Conservation (phyloP, 2,888 invertebrate species). For the Geotrupes spiniger region DNA sequence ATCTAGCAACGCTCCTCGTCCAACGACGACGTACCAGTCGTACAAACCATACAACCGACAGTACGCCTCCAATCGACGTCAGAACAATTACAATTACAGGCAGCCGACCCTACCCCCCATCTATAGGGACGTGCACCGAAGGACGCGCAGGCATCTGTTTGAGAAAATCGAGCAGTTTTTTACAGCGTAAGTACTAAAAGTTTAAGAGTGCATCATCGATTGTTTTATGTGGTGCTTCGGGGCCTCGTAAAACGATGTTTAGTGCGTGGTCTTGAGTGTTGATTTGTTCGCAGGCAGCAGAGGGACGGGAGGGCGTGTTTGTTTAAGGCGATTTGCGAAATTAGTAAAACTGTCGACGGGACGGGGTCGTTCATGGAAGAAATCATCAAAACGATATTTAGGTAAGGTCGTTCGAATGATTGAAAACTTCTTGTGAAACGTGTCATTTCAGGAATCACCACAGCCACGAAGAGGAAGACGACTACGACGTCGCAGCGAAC, state of each 20-base stretch:
- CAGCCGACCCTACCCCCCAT: no score
- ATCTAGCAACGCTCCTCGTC: no score
- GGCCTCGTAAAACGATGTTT: not conserved
- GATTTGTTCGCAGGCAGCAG: constrained; percentile 38
- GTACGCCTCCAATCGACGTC: no score
- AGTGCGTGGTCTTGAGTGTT: not conserved
- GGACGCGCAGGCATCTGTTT: constrained; percentile 60
- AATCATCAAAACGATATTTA: constrained; percentile 63
- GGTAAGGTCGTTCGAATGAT: constrained; percentile 49
- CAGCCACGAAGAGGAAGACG: constrained; percentile 34
- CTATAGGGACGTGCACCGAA: constrained; percentile 54
- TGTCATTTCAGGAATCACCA: constrained; percentile 11
- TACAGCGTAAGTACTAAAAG: constrained; percentile 55
- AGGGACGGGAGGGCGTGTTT: constrained; percentile 60
- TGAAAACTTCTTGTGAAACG: not conserved
- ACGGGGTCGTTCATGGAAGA: constrained; percentile 64
- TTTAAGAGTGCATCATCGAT: no score
- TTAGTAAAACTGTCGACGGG: constrained; percentile 48
- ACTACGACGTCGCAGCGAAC: constrained; percentile 51
- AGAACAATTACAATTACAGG: no score
- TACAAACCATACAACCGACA: no score
- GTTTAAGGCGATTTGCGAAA: constrained; percentile 63
- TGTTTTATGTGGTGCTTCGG: not conserved
- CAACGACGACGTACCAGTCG: no score
- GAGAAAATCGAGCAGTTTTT: constrained; percentile 60